Evolutionary conservation across 2,797 vertebrate species (phyloP), one percentile per base, ranked within the genome.

Genomic region (Pristis pectinata): DNA sequence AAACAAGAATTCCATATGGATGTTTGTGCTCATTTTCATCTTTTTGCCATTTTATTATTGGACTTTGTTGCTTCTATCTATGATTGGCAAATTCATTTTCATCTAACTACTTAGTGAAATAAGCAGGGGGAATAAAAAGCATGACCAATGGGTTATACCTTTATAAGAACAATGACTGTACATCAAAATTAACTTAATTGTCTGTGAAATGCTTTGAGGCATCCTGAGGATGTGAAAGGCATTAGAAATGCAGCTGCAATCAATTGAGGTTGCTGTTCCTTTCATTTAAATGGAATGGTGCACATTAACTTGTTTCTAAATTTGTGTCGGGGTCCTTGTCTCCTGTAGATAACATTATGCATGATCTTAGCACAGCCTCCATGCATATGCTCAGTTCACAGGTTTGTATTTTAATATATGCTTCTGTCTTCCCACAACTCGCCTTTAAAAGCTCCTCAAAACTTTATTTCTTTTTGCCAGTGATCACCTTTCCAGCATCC

Each of bases 181-280:
- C n/a, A 67, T 67, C 19, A 91, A 37, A 91, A 64, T 61, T 67
- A 91, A 91, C 59, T n/a, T 64, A 91, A 91, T 41, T 67, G n/a
- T 9, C n/a, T 91, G 87, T 91, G 61, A 91, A 91, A 37, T 67
- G 87, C 61, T 91, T 67, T 41, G 87, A 41, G 87, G n/a, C 59
- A 91, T 91, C 61, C 87, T 67, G 19, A 91, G 61, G n/a, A 91
- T 91, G 61, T 91, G 56, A 89, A 89, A 87, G 83, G 49, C 83
- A 87, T 30, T 59, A 87, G 34, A 87, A 22, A 85, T 85, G 82
- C 49, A 85, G 22, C 56, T 61, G 56, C 85, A 34, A 59, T 56
- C 83, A 87, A 89, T 64, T 34, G 5, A 89, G 37, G 59, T 64
- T n/a, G 59, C 0, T 89, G 34, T 59, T 87, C 53, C 30, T 37